Evolutionary conservation across 2,113 vertebrate genomes (phyloP).

Genomic region (Galeopterus variegatus): DNA sequence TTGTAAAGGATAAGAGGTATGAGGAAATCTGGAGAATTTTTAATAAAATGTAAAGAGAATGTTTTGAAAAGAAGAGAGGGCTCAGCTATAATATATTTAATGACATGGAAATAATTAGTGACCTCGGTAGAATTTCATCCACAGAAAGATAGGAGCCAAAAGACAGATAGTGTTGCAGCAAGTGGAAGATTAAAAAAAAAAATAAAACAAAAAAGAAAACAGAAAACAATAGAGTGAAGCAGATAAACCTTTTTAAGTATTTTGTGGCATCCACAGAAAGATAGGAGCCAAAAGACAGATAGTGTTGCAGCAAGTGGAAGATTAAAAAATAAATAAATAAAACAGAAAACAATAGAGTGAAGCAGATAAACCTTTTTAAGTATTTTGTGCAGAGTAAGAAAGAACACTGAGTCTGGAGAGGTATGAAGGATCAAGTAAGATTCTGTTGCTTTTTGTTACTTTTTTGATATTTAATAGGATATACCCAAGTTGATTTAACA

Average conservation of each 20-base stretch:
- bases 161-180: neutral
- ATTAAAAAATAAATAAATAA: neutral
- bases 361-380: neutral
- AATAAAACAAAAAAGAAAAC: no score
- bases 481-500: neutral
- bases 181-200: neutral
- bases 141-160: neutral
- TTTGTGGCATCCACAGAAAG: neutral
- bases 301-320: neutral
- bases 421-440: rapidly evolving
- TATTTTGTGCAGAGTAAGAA: neutral
- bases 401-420: neutral
- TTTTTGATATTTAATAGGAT: neutral
- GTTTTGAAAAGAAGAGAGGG: neutral
- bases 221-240: neutral
- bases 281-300: neutral
- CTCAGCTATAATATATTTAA: neutral
- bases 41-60: neutral
- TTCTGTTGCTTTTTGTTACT: neutral
- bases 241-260: neutral
- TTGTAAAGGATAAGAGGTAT: neutral
- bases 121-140: neutral
- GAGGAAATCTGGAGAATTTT: neutral
- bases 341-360: neutral
- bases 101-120: neutral